These are phyloP conservation scores for Battus philenor DNA, from an alignment of 1,140 invertebrate species.

Conservation along the genomic window DNA sequence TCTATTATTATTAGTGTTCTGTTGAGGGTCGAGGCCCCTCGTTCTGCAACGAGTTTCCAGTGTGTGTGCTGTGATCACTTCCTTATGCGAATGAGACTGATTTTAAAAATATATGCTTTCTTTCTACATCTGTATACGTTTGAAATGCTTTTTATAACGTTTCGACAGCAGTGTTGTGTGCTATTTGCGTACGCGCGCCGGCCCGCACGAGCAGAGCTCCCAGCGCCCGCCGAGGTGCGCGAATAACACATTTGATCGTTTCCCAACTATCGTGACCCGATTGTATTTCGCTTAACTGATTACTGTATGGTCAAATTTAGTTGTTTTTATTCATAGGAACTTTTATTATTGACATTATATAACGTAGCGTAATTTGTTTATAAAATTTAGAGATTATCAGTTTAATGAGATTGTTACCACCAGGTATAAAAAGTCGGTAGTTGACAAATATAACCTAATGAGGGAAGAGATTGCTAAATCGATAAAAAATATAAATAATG, in stretches of 20 bases:
- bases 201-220: not conserved
- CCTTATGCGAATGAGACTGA: constrained; percentile 76
- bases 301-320: constrained; percentile 37
- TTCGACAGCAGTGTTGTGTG: constrained; percentile 1
- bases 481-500: constrained; percentile 34
- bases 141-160: constrained; percentile 40
- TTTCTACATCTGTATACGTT: constrained; percentile 60
- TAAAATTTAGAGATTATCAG: constrained; percentile 68
- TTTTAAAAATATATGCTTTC: constrained; percentile 46
- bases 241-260: not conserved
- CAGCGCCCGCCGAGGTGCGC: not conserved
- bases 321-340: constrained; percentile 56
- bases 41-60: constrained; percentile 72
- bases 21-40: constrained; percentile 66
- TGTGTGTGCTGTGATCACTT: constrained; percentile 75
- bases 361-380: constrained; percentile 67
- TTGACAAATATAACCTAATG: constrained; percentile 40
- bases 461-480: constrained; percentile 48
- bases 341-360: constrained; percentile 68
- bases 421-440: constrained; percentile 54
- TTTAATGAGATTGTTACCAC: constrained; percentile 72
- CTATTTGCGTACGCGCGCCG: not conserved
- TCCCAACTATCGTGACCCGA: not conserved
- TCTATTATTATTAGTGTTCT: constrained; percentile 68
- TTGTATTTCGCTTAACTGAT: constrained; percentile 21